A percentile compares a stretch with the other conserved stretches of the same genome.
Evolutionary conservation across 53 echinoderm and acorn worm species (phyloP).

Genomic region (Crossaster papposus): DNA sequence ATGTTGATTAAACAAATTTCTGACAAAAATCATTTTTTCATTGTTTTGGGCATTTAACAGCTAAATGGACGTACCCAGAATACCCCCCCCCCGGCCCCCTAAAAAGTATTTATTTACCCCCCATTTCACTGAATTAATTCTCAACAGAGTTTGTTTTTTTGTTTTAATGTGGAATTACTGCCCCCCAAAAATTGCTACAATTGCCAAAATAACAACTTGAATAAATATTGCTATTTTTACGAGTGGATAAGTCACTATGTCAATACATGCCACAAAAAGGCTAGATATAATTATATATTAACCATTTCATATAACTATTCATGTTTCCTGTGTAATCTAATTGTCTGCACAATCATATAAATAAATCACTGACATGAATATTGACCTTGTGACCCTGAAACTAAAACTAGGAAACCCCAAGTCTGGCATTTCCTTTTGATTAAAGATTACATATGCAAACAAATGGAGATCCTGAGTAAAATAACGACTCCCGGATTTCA

Average conservation of each 20-base stretch:
- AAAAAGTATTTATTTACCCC: too few relatives aligned
- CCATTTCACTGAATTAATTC: too few relatives aligned
- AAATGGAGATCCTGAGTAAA: neutral
- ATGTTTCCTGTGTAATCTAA: neutral
- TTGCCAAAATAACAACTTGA: neutral
- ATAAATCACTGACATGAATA: neutral
- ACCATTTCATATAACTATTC: neutral
- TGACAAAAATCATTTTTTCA: too few relatives aligned
- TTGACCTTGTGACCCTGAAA: neutral
- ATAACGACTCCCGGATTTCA: neutral
- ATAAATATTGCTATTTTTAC: neutral
- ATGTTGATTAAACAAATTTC: too few relatives aligned
- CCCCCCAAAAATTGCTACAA: too few relatives aligned
- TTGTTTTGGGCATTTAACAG: too few relatives aligned
- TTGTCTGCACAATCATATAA: neutral
- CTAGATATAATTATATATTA: too few relatives aligned
- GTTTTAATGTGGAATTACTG: too few relatives aligned
- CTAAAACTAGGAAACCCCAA: constrained; percentile 3
- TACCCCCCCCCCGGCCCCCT: too few relatives aligned
- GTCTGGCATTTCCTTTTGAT: neutral
- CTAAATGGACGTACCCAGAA: too few relatives aligned
- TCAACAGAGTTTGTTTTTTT: too few relatives aligned
- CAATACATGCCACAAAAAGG: too few relatives aligned
- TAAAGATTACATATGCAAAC: neutral
- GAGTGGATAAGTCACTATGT: neutral